Evolutionary conservation across 2,113 vertebrate genomes (phyloP), one percentile per base, ranked within the genome.

Genomic region (Osmerus mordax): DNA sequence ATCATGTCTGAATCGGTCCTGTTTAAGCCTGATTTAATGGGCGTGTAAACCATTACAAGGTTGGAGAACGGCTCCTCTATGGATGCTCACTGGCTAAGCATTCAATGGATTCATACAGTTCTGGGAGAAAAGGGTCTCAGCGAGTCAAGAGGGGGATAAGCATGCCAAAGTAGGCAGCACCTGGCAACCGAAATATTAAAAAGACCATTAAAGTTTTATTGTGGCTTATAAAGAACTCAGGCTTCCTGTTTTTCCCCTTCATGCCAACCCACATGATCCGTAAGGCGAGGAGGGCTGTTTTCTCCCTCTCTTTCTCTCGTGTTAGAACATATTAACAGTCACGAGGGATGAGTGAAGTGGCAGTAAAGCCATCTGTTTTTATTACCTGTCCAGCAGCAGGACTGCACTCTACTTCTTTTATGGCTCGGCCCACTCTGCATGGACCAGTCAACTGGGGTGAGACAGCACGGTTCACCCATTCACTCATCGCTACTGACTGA

Each of bases 101-200:
- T 75, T 88, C 73, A 84, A 52, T 64, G 28, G 72, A 60, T 53
- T 12, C 69, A 77, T 54, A 60, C 52, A 70, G 47, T 54, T 63
- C 62, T 32, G 67, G 62, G 68, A 78, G 63, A 83, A 64, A 16
- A 65, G 3, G 19, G 66, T 63, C 3, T 60, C 23, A 29, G 67
- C 55, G 60, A 74, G 65, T 75, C 73, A 63, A 62, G 52, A 63
- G 65, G 13, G 14, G 52, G 15, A 73, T 74, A 73, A 72, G 72
- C 83, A 86, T 87, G 78, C 83, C 80, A 80, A 77, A 76, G 72
- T 15, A 62, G 69, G 65, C 76, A 12, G 63, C 83, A 76, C 79
- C 79, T 83, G 82, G 75, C 88, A 92, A 87, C 88, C 70, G 52
- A 72, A 81, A 87, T 87, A 86, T 88, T 79, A 78, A 84, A 85